A percentile compares a stretch with the other conserved stretches of the same genome.
Conservation (phyloP, 2,888 invertebrate genomes). For the Ophion obscuratus region DNA sequence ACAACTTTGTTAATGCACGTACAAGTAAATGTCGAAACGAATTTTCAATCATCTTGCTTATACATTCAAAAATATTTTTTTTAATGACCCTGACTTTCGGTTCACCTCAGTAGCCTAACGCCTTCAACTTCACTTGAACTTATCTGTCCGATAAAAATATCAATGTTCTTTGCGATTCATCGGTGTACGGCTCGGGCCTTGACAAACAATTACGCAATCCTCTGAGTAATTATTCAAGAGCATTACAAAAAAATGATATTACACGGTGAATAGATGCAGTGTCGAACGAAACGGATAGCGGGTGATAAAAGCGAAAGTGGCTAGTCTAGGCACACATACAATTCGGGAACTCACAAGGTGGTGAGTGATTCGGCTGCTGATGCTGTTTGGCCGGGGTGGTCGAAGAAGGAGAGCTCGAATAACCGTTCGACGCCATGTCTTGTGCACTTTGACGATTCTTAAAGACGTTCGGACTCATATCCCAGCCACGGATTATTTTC, state of each 20-base stretch:
- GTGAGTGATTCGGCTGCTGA: conserved; percentile 78
- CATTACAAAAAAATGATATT: background rate
- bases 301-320: conserved; percentile 69
- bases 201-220: background rate
- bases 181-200: background rate
- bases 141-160: background rate
- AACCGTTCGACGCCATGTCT: conserved; percentile 82
- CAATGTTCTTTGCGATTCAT: background rate
- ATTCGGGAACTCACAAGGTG: conserved; percentile 83
- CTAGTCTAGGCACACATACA: conserved; percentile 83
- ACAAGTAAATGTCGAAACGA: no score
- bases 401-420: conserved; percentile 71
- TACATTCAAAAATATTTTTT: no score
- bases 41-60: no score
- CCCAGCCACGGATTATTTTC: conserved; percentile 69
- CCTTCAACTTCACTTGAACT: background rate
- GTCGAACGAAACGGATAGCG: background rate
- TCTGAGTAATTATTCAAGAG: background rate
- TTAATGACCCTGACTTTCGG: no score
- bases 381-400: conserved; percentile 69
- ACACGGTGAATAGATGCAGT: background rate
- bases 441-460: conserved; percentile 84
- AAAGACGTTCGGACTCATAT: conserved; percentile 86
- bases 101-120: no score
- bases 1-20: no score